Evolutionary conservation across 2,888 invertebrate species (phyloP), one percentile per base, ranked within the genome.

Genomic region (Strigamia maritima): DNA sequence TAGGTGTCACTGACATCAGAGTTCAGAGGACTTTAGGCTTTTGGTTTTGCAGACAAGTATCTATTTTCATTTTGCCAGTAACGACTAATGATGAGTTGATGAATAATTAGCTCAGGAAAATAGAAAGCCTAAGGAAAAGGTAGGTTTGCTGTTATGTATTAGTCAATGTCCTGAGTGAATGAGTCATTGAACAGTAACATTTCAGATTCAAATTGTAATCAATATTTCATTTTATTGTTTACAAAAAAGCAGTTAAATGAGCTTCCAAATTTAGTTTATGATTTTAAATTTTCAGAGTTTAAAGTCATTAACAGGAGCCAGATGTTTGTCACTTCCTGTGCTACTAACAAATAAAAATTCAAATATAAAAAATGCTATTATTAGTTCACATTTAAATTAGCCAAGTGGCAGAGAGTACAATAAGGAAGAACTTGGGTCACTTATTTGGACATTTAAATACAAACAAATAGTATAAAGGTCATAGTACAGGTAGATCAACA

Each of bases 1-100:
- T 70, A 28, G 24, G 70, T 70, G 70, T 70, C 70, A 70, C 28
- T 70, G 70, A 70, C 70, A 70, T 70, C 70, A 70, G 70, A 70
- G 70, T 70, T 70, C 70, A 70, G 26, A 26, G 70, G 70, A 70
- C 70, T 70, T 70, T 70, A 70, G 28, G 70, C 70, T 70, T 6
- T 70, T 26, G 26, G 70, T 65, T 65, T 6, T 22, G 22, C 60
- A 24, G 22, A 65, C n/a, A 65, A 19, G 24, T n/a, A 22, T 65
- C 22, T 65, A 65, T 22, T 65, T 49, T 65, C 60, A 65, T 65
- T 26, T 26, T 2, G 7, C 70, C 1, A 1, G 4, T 28, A 14
- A 16, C 12, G 12, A 70, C 2, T 4, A 19, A n/a, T 10, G n/a
- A n/a, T n/a, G n/a, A n/a, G n/a, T n/a, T n/a, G n/a, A n/a, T 19